Conservation (phyloP, 2,797 vertebrate species). For the Anomalospiza imberbis region DNA sequence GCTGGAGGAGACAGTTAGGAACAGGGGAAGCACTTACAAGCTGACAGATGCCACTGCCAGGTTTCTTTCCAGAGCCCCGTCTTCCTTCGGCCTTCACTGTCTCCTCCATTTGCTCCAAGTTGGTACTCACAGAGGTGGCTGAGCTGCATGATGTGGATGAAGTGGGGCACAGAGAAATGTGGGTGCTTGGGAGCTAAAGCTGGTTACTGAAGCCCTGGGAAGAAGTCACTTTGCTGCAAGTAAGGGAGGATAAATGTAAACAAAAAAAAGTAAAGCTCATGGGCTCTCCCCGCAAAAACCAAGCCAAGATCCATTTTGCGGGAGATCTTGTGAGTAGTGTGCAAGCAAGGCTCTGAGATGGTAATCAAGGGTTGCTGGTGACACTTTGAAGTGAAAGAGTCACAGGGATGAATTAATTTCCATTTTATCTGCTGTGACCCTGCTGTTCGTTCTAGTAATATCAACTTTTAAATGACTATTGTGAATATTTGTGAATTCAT, state of each 20-base stretch:
- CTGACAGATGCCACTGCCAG: slow-evolving; percentile 38
- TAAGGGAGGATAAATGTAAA: neutral
- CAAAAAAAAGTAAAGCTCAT: neutral
- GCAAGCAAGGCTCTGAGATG: neutral
- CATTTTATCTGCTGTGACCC: neutral
- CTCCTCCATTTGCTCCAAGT: neutral
- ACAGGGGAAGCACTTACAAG: slow-evolving; percentile 23
- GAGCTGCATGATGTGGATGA: fast-evolving
- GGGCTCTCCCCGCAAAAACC: neutral
- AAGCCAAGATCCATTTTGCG: neutral
- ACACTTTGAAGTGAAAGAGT: neutral
- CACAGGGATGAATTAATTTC: neutral
- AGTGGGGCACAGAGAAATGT: neutral
- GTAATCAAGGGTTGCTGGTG: neutral
- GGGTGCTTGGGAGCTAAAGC: neutral
- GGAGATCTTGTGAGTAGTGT: fast-evolving
- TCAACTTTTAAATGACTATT: neutral
- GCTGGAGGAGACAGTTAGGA: slow-evolving; percentile 45
- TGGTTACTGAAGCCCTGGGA: neutral
- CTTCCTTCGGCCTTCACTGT: neutral
- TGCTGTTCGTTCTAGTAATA: neutral
- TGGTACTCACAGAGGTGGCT: neutral
- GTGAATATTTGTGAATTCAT: neutral
- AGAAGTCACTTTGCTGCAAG: neutral
- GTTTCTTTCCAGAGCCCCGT: slow-evolving; percentile 6